These are phyloP conservation scores for Callimorpha dominula DNA, from an alignment of 2,888 invertebrate species.

Conservation along the genomic window DNA sequence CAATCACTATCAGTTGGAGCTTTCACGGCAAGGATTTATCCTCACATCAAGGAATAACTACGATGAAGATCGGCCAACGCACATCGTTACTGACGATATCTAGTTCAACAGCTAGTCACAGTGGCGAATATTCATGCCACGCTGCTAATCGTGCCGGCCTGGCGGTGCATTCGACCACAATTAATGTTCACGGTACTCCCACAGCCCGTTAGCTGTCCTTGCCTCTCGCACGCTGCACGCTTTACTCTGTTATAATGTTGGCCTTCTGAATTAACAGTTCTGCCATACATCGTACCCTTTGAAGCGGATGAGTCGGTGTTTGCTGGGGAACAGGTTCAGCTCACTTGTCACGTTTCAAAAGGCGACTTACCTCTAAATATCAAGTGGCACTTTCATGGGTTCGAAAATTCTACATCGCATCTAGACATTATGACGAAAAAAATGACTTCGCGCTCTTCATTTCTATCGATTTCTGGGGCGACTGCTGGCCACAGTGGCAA, in stretches of 20 bases:
- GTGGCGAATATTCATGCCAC: conserved; percentile 90
- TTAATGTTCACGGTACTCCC: conserved; percentile 90
- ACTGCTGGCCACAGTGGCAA: conserved; percentile 90
- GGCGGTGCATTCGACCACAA: conserved; percentile 87
- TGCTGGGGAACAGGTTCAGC: conserved; percentile 89
- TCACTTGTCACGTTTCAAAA: conserved; percentile 90
- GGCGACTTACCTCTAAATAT: conserved; percentile 92
- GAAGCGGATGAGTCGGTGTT: conserved; percentile 89
- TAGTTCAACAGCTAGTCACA: conserved; percentile 88
- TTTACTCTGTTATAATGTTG: conserved; percentile 77
- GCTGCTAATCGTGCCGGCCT: conserved; percentile 90
- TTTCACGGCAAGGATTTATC: conserved; percentile 88
- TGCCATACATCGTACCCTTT: conserved; percentile 90
- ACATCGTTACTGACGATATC: conserved; percentile 89
- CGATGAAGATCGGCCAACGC: conserved; percentile 88
- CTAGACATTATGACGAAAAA: conserved; percentile 88
- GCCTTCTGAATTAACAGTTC: conserved; percentile 87
- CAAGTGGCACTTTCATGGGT: conserved; percentile 91
- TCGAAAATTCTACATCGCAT: conserved; percentile 85
- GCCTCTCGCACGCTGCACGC: conserved; percentile 84
- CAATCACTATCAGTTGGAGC: conserved; percentile 91
- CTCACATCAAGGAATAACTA: conserved; percentile 85
- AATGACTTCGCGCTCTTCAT: conserved; percentile 89
- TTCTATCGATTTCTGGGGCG: conserved; percentile 90
- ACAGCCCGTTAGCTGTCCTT: conserved; percentile 46